Base-by-base conservation (phyloP, 2,888 invertebrate genomes). In the Pogonocherus hispidulus region DNA sequence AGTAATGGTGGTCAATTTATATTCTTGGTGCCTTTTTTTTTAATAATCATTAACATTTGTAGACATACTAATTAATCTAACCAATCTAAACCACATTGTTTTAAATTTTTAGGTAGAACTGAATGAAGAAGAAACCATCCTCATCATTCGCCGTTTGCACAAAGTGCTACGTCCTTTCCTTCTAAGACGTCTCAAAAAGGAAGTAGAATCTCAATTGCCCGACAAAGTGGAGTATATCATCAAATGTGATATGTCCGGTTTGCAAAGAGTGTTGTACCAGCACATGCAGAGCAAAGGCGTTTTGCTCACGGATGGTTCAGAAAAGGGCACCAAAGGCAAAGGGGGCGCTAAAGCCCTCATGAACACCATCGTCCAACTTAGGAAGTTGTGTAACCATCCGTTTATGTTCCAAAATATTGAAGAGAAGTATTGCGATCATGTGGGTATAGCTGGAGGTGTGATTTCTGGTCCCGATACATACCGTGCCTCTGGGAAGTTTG, bases 321-420 rank as follows among this genome's bases (percentile, higher is more conserved):
- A 98, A 86, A 96, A 96, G 82, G 97, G 97, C 69, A 96, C 95
- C 84, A 77, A 77, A 81, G 96, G 96, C 78, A 96, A 95, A 85
- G 97, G 97, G 60, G 98, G 98, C 6, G 94, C 97, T 22, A 97
- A 97, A 86, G 96, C 98, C 0, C 88, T 99, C 19, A 99, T 99
- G 98, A 99, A 99, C 87, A 99, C 99, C 0, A 98, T 99, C 80
- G 98, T 99, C 79, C 99, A 99, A 86, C 88, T 99, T 78, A 90
- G 99, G 71, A 99, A 99, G 87, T 91, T 99, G 52, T 99, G 99
- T 88, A 99, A 99, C 88, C 99, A 99, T 88, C 99, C 99, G 1
- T 99, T 99, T 87, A 98, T 99, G 96, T 99, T 99, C 89, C 96
- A 95, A 83, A 95, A 95, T 81, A 97, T 99, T 79, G 99, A 99